Percentiles rank a stretch among this genome's conserved stretches.
These are phyloP conservation scores for Colius striatus DNA, from an alignment of 2,113 vertebrate genomes.

Conservation along the genomic window DNA sequence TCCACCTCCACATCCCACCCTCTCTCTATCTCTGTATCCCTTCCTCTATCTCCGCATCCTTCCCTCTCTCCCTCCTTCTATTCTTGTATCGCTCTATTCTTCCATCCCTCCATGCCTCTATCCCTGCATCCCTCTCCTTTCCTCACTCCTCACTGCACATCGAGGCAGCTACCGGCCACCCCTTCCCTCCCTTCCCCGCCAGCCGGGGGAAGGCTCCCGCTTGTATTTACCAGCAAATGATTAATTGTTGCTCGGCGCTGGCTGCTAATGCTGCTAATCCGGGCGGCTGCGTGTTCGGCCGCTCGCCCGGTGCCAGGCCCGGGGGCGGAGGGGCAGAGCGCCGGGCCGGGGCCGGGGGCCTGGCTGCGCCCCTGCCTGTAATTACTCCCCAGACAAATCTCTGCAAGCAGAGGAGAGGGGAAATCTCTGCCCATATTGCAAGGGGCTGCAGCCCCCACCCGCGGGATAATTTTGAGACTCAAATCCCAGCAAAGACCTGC, in stretches of 20 bases:
- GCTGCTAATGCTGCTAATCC: constrained; percentile 69
- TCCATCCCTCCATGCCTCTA: background rate
- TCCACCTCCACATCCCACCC: too few species aligned
- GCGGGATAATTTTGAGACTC: constrained; percentile 84
- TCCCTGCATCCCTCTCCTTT: background rate
- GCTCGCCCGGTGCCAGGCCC: constrained; percentile 52
- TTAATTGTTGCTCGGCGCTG: constrained; percentile 60
- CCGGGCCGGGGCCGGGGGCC: background rate
- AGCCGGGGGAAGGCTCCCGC: background rate
- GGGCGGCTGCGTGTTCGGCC: constrained; percentile 49
- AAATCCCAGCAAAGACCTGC: constrained; percentile 82
- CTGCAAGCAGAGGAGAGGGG: background rate
- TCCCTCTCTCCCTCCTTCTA: background rate
- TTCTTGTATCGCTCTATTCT: background rate
- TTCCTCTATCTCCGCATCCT: too few species aligned
- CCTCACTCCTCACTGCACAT: background rate
- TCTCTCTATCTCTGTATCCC: too few species aligned
- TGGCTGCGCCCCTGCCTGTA: constrained; percentile 17
- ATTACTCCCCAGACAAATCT: constrained; percentile 65
- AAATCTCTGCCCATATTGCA: constrained; percentile 70
- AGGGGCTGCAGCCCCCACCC: constrained; percentile 58
- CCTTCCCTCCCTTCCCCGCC: background rate
- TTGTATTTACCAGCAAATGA: constrained; percentile 59
- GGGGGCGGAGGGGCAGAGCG: background rate
- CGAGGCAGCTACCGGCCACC: background rate